Conservation (phyloP, 2,888 invertebrate genomes). For the Drosophila sordidula region DNA sequence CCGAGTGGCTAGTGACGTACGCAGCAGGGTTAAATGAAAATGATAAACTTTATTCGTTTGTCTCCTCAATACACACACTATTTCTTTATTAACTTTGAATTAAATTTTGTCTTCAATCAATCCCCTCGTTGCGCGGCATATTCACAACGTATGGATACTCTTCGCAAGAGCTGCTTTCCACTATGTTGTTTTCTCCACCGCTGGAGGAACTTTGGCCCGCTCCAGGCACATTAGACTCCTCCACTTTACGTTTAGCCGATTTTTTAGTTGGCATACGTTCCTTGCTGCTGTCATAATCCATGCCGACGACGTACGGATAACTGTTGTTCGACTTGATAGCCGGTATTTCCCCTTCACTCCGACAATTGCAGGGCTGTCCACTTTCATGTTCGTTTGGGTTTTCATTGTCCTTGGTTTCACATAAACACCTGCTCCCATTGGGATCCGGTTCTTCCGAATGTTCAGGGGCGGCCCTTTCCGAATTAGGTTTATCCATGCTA, state of each 20-base stretch:
- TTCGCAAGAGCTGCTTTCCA: not conserved
- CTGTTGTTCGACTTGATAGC: constrained; percentile 2
- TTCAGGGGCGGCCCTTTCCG: not conserved
- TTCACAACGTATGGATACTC: not conserved
- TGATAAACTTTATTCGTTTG: not conserved
- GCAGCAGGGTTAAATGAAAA: not conserved
- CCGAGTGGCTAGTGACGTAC: not conserved
- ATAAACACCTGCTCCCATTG: not conserved
- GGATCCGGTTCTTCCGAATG: not conserved
- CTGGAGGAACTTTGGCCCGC: not conserved
- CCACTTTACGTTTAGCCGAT: not conserved
- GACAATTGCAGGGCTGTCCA: not conserved
- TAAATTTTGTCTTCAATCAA: constrained; percentile 10
- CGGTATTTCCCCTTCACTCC: not conserved
- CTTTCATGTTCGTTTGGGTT: not conserved
- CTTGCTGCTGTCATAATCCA: constrained; percentile 11
- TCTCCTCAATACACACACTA: not conserved
- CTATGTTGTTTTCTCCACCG: not conserved
- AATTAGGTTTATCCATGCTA: not conserved
- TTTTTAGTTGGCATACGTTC: not conserved
- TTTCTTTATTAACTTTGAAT: constrained; percentile 23
- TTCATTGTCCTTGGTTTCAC: not conserved
- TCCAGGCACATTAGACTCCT: no score
- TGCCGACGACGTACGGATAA: constrained; percentile 35
- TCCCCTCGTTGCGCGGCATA: not conserved